Base-by-base conservation (phyloP, 2,113 vertebrate species). In the Cavia aperea region DNA sequence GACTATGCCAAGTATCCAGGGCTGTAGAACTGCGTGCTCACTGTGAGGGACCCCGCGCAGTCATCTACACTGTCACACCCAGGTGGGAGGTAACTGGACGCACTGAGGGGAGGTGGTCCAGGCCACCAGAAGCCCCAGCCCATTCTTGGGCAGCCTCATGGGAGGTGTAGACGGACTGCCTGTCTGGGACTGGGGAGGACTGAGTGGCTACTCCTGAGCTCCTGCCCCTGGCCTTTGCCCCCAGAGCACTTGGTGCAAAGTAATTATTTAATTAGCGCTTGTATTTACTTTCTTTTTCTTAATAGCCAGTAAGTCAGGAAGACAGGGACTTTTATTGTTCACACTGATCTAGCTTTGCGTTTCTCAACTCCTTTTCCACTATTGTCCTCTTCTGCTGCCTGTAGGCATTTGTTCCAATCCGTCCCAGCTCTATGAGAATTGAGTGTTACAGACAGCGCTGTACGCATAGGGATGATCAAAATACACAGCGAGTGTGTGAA, bases 1-100 rank as follows among this genome's bases (percentile, higher is more conserved):
- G 33, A 0, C 7, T n/a, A 21, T 1, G 6, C 79, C 54, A 14
- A 0, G 24, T 49, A 6, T 56, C 11, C 19, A 62, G 3, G 10
- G 2, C 33, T 77, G 24, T 26, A 73, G 54, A 62, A 65, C n/a
- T 10, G 3, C 7, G 7, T 4, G 56, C 18, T 49, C 49, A 56
- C 82, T 23, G 49, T 66, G 8, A 63, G 23, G 88, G 39, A 16
- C 8, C 60, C 81, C 60, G 84, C 54, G 5, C 85, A 4, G 82
- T 62, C 60, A 26, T 19, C 49, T 24, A 39, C 46, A 43, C 1
- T 19, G 89, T 0, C 5, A 58, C 18, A 8, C 46, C 46, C 58
- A 70, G 43, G 46, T 33, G 68, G 75, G 39, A 82, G 86, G 26
- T 5, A n/a, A 54, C 39, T 65, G 58, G 58, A 24, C 4, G 10